Evolutionary conservation across 2,113 vertebrate species (phyloP), one percentile per base, ranked within the genome.

Genomic region (Octodon degus): DNA sequence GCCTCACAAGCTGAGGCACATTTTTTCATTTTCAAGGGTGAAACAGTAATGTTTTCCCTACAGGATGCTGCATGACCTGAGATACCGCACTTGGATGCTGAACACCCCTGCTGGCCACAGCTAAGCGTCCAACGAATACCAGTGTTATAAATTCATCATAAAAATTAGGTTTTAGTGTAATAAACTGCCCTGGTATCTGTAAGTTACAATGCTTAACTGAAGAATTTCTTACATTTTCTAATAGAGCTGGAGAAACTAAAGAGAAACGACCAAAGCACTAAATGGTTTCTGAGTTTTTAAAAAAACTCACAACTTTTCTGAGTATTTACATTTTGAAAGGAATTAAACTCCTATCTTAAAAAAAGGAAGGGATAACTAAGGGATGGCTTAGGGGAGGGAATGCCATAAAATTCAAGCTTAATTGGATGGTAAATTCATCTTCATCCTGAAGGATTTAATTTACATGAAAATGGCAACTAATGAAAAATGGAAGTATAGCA

Each of bases 391-490:
- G 22, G 86, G 43, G 19, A 85, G 2, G 1, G 17, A 88, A 55
- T 40, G 84, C n/a, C 86, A 55, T 82, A 93, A 95, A 90, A 17
- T 90, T 93, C 77, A 94, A 95, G 50, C 50, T 97, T 89, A 88
- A n/a, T 16, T 95, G 37, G 50, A 85, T 93, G 43, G 34, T 60
- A 90, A 92, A 93, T 90, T 80, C 55, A 90, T 90, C 37, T 96
- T 96, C 90, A 76, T 53, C 43, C 7, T 67, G 90, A 60, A 94
- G 80, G 63, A 92, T 88, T 94, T 94, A 91, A 96, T 83, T 95
- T 90, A 86, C 50, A 96, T 76, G 86, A 94, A 96, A 95, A 96
- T 40, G 40, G 34, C 22, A 77, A 10, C 43, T 85, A 63, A 72
- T 79, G 58, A 86, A 95, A 96, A 96, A 90, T 40, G 37, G 67